Conservation (phyloP, 2,888 invertebrate genomes). For the Eupithecia subfuscata region DNA sequence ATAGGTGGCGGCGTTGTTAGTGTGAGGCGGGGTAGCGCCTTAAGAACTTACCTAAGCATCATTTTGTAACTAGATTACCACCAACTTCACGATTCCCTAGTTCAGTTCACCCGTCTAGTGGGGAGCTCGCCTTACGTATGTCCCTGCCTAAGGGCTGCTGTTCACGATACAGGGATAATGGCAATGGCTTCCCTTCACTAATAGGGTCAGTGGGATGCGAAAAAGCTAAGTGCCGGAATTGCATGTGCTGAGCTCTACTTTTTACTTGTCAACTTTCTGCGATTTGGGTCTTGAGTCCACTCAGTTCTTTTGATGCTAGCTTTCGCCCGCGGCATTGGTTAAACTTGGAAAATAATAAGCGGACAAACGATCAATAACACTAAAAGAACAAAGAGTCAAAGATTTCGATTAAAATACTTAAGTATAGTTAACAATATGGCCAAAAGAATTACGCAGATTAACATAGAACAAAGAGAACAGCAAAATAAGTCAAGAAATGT, state of each 20-base stretch:
- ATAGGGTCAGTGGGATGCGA: conserved; percentile 62
- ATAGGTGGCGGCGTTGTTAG: no score
- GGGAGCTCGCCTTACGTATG: conserved; percentile 11
- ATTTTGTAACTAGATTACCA: neutral
- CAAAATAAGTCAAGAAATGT: no score
- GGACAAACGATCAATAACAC: neutral
- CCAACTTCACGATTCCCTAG: neutral
- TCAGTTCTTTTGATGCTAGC: neutral
- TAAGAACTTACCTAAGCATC: neutral
- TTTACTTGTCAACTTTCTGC: conserved; percentile 27
- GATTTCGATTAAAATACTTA: no score
- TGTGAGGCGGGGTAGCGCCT: no score
- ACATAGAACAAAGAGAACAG: no score
- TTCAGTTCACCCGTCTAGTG: neutral
- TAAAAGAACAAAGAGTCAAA: no score
- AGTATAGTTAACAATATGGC: no score
- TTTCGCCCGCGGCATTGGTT: neutral
- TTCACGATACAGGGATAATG: conserved; percentile 56
- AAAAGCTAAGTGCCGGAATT: conserved; percentile 35
- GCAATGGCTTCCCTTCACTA: conserved; percentile 50
- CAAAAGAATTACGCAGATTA: no score
- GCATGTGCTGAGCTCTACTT: conserved; percentile 35
- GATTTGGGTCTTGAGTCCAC: neutral
- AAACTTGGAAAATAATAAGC: neutral
- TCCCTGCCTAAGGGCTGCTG: conserved; percentile 46